Evolutionary conservation across 2,797 vertebrate genomes (phyloP).

Genomic region (Gymnoscopelus microlampas): DNA sequence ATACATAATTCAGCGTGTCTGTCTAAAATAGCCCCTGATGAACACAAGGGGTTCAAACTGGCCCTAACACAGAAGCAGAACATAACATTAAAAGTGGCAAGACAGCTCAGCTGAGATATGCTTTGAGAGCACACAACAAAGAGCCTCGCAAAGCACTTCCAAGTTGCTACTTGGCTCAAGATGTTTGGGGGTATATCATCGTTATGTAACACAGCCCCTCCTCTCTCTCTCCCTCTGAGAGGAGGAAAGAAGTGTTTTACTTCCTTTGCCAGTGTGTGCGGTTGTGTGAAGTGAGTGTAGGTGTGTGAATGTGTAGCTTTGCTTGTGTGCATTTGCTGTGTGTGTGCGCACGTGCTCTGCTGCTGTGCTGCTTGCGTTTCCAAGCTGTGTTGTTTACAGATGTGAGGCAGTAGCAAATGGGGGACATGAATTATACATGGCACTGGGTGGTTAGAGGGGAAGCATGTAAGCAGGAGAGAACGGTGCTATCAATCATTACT

Average conservation of each 20-base stretch:
- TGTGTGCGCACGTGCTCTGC: no score
- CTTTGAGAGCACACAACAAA: no score
- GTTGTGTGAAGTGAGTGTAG: background rate
- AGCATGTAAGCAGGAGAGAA: slow-evolving; percentile 11
- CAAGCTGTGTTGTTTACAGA: slow-evolving; percentile 47
- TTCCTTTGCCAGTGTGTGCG: background rate
- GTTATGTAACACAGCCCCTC: slow-evolving; percentile 10
- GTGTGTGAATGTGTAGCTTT: background rate
- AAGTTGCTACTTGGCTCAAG: background rate
- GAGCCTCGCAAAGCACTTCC: no score
- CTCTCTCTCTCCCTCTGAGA: background rate
- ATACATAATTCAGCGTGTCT: no score
- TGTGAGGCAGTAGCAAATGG: slow-evolving; percentile 27
- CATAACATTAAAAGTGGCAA: no score
- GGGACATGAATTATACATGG: slow-evolving; percentile 55
- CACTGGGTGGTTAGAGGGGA: slow-evolving; percentile 25
- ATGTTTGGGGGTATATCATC: slow-evolving; percentile 21
- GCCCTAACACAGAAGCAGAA: no score
- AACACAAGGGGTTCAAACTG: no score
- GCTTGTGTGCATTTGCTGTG: no score
- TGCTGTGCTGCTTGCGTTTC: background rate
- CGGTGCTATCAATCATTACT: slow-evolving; percentile 14
- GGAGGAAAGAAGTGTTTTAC: background rate
- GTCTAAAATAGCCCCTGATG: no score
- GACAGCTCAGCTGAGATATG: no score